A percentile compares a stretch with the other conserved stretches of the same genome.
These are phyloP conservation scores for Monochamus saltuarius DNA, from an alignment of 1,140 invertebrate genomes.

Conservation along the genomic window DNA sequence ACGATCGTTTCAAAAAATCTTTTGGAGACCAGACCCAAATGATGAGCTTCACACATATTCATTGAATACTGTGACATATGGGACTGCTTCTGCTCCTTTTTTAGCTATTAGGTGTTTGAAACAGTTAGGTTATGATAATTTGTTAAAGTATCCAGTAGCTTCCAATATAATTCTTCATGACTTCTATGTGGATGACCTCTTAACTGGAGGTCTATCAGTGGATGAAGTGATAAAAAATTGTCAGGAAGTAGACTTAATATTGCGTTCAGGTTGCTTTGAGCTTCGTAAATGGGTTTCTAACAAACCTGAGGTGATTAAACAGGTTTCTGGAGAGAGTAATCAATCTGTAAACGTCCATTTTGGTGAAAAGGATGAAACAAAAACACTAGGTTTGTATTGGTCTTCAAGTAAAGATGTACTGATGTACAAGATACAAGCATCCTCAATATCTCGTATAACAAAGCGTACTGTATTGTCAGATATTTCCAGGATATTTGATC, in stretches of 20 bases:
- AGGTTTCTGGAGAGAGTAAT: too few species aligned
- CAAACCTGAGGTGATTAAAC: too few species aligned
- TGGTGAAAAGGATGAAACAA: too few species aligned
- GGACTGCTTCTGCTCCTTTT: conserved; percentile 47
- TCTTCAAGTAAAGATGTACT: too few species aligned
- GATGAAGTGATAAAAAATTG: conserved; percentile 12
- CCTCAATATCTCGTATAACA: too few species aligned
- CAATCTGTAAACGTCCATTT: too few species aligned
- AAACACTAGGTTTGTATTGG: too few species aligned
- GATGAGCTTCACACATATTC: conserved; percentile 40
- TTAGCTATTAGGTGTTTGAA: conserved; percentile 44
- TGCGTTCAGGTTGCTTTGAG: conserved; percentile 31
- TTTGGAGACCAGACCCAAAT: conserved; percentile 45
- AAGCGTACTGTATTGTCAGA: conserved; percentile 16
- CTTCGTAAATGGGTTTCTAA: conserved; percentile 41
- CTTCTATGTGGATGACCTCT: conserved; percentile 55
- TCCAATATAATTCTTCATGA: conserved; percentile 42
- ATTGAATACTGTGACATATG: conserved; percentile 51
- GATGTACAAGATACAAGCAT: too few species aligned
- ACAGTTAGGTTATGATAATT: conserved; percentile 36
- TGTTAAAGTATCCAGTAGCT: conserved; percentile 31
- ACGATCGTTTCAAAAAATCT: conserved; percentile 49
- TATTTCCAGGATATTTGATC: conserved; percentile 44
- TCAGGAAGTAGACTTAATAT: conserved; percentile 23
- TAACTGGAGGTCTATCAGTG: conserved; percentile 43